Conservation (phyloP, 2,113 vertebrate genomes). For the Cathartes aura region DNA sequence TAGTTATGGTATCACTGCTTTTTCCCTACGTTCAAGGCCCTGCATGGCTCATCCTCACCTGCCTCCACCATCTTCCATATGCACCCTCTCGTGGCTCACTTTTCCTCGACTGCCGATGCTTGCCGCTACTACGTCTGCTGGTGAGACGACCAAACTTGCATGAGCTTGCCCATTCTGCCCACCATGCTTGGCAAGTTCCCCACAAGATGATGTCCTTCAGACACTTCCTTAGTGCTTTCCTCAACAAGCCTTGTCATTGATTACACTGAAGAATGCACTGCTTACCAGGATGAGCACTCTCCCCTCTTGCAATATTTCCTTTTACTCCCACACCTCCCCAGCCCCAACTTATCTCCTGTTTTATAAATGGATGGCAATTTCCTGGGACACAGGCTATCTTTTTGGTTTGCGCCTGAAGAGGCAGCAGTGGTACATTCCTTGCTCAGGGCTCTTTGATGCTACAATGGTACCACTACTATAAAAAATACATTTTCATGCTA, state of each 20-base stretch:
- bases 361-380: neutral
- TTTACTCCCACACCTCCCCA: neutral
- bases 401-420: neutral
- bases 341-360: neutral
- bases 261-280: neutral
- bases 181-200: neutral
- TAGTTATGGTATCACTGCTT: neutral
- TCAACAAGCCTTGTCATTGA: neutral
- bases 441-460: neutral
- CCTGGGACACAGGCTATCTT: neutral
- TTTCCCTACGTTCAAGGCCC: neutral
- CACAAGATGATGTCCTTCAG: neutral
- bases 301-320: neutral
- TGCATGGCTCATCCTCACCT: neutral
- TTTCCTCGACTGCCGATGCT: neutral
- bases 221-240: neutral
- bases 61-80: neutral
- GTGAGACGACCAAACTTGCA: neutral
- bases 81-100: neutral
- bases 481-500: neutral
- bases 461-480: neutral
- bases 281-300: neutral
- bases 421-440: neutral
- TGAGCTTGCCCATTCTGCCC: neutral
- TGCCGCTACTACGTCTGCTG: accelerated